These are phyloP conservation scores for Archips crataeganus DNA, from an alignment of 2,888 invertebrate genomes.

Conservation along the genomic window DNA sequence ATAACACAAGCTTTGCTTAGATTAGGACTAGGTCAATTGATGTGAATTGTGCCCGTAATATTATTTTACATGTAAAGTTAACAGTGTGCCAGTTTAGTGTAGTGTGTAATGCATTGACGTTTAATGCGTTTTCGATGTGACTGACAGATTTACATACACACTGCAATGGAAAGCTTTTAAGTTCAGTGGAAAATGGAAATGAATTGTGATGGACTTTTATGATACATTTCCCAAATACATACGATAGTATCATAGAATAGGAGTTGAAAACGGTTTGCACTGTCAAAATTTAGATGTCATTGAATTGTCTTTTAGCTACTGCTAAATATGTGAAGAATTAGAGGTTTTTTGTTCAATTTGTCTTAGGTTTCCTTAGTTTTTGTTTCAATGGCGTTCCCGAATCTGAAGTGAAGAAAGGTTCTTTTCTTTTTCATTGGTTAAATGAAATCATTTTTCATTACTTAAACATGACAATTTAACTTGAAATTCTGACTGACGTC, in stretches of 20 bases:
- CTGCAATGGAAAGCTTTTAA: constrained; percentile 31
- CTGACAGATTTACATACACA: neutral
- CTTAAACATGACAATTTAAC: constrained; percentile 2
- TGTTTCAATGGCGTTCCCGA: neutral
- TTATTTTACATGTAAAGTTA: neutral
- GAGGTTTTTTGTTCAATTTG: too few species aligned
- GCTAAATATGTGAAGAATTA: too few species aligned
- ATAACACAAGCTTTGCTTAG: too few species aligned
- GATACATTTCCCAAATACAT: neutral
- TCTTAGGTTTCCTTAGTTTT: too few species aligned
- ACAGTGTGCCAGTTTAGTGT: neutral
- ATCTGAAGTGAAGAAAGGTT: neutral
- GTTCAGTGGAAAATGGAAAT: neutral
- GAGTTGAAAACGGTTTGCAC: too few species aligned
- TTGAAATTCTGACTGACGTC: constrained; percentile 20
- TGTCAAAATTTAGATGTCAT: too few species aligned
- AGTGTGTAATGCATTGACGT: neutral
- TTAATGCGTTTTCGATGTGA: neutral
- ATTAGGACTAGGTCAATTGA: too few species aligned
- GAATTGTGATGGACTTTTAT: neutral
- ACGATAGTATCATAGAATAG: too few species aligned
- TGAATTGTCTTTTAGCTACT: too few species aligned
- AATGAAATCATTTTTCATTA: neutral
- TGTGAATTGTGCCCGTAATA: too few species aligned
- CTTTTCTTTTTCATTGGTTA: neutral